Evolutionary conservation across 1,140 invertebrate genomes (phyloP).

Genomic region (Cepaea nemoralis): DNA sequence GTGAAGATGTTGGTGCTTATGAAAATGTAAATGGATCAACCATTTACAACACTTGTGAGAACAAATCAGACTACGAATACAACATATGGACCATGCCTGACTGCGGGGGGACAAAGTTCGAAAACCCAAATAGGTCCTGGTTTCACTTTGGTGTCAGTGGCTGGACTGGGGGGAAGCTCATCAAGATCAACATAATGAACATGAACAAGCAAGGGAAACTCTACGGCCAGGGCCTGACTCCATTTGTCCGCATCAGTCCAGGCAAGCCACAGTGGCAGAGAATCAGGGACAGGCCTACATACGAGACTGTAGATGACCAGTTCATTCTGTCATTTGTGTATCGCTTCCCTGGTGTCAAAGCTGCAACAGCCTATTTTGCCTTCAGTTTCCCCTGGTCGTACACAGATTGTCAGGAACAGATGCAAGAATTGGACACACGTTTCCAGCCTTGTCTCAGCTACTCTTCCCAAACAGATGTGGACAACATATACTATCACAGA

Average conservation of each 20-base stretch:
- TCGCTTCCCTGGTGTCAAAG: constrained; percentile 80
- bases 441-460: constrained; percentile 70
- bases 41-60: constrained; percentile 51
- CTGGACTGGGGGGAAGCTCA: constrained; percentile 74
- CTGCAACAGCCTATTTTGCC: constrained; percentile 86
- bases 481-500: constrained; percentile 88
- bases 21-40: constrained; percentile 34
- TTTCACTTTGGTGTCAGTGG: constrained; percentile 90
- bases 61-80: constrained; percentile 83
- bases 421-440: constrained; percentile 78
- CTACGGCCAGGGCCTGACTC: constrained; percentile 91
- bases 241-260: constrained; percentile 77
- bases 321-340: constrained; percentile 87
- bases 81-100: constrained; percentile 92
- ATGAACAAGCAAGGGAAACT: constrained; percentile 91
- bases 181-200: constrained; percentile 89
- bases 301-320: constrained; percentile 73
- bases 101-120: constrained; percentile 87
- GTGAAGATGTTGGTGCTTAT: constrained; percentile 60
- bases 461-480: constrained; percentile 57
- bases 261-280: constrained; percentile 83
- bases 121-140: constrained; percentile 92
- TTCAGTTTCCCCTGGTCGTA: constrained; percentile 94
- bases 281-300: constrained; percentile 74
- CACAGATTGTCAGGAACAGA: constrained; percentile 82